Evolutionary conservation across 2,888 invertebrate species (phyloP), one percentile per base, ranked within the genome.

Genomic region (Deilephila porcellus): DNA sequence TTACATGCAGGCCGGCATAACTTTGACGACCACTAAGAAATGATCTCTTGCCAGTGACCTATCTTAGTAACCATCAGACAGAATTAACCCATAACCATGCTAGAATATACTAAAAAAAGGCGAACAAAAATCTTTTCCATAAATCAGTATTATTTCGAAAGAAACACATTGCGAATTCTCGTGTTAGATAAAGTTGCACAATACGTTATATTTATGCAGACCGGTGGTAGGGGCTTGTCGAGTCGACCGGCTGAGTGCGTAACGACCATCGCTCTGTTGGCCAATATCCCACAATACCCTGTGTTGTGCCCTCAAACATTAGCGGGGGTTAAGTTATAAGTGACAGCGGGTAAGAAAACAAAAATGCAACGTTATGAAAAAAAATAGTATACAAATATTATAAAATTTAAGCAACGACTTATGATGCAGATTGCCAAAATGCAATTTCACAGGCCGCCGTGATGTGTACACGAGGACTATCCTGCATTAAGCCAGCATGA

Each of bases 211-310:
- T 67, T 67, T 25, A 67, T 52, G 52, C 74, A 75, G 74, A 79
- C 75, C 76, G n/a, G 76, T 71, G 81, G 79, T 76, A 75, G 75
- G 77, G 76, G 70, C 74, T 71, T 4, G 45, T 56, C 72, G 29
- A 37, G 70, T 73, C 74, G 75, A 74, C 34, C 76, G 74, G 72
- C 56, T n/a, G 56, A 56, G 74, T 77, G 80, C 76, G 76, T 73
- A 74, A 75, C 76, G 73, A 79, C 73, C 74, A 76, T 17, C 45
- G 52, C 17, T 67, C 17, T 67, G 79, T 81, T 78, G 77, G 79
- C 80, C 76, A 82, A 81, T 81, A 74, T 78, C 76, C 73, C 75
- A 76, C 81, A 81, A 76, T 75, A 72, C 77, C 73, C 76, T 74
- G 64, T 75, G 78, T 76, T 77, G 53, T 71, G 76, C 32, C 71